These are phyloP conservation scores for Ophiothrix spiculata DNA, from an alignment of 35 echinoderm and acorn worm species.

Conservation along the genomic window DNA sequence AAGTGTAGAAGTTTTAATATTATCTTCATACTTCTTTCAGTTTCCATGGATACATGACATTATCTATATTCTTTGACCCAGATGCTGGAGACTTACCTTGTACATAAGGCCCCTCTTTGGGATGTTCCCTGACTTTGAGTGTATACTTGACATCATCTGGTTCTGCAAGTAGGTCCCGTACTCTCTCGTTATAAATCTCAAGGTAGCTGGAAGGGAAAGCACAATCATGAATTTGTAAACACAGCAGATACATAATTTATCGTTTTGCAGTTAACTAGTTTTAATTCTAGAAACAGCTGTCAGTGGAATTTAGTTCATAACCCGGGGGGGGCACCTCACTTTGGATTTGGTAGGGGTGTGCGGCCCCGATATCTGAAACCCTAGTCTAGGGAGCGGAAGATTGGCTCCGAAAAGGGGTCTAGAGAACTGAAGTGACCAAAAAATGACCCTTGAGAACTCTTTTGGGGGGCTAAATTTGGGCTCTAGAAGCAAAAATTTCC, in stretches of 20 bases:
- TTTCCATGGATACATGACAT: too few relatives aligned
- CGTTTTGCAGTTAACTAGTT: background rate
- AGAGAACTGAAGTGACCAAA: too few relatives aligned
- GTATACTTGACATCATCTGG: slow-evolving; percentile 57
- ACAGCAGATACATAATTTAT: background rate
- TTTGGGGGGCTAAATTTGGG: too few relatives aligned
- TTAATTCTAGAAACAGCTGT: background rate
- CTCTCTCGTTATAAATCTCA: slow-evolving; percentile 99
- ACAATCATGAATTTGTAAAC: background rate
- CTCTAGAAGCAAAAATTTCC: too few relatives aligned
- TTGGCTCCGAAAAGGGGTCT: too few relatives aligned
- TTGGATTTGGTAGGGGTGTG: too few relatives aligned
- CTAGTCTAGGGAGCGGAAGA: too few relatives aligned
- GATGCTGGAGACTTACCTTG: slow-evolving; percentile 96
- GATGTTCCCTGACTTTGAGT: slow-evolving; percentile 92
- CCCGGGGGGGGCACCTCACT: background rate
- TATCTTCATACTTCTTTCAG: too few relatives aligned
- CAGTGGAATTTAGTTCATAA: background rate
- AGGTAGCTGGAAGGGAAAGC: slow-evolving; percentile 53
- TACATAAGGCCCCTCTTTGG: slow-evolving; percentile 97
- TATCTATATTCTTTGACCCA: too few relatives aligned
- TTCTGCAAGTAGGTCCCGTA: slow-evolving; percentile 80
- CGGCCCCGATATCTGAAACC: too few relatives aligned
- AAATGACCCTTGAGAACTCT: too few relatives aligned
- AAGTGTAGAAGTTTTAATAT: too few relatives aligned